phyloP scores from a whole-genome alignment of 2,113 vertebrate species.

The Mesembrinibis cayennensis region DNA sequence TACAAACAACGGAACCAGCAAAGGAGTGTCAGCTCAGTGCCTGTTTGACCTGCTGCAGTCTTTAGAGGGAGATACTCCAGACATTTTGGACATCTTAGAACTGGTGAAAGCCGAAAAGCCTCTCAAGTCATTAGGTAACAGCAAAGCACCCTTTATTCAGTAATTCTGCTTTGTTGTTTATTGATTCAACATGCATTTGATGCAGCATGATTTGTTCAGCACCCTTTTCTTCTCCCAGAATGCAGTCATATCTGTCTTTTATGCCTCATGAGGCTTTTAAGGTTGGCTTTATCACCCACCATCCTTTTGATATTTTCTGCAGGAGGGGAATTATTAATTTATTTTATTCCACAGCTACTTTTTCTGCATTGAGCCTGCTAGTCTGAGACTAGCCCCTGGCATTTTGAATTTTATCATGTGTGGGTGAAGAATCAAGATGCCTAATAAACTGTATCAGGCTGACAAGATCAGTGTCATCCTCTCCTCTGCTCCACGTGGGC shows the following conservation, averaged over 20 bases:
- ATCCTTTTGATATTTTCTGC: not conserved
- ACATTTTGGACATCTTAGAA: conserved; percentile 91
- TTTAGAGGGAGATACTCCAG: conserved; percentile 90
- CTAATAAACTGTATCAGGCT: not conserved
- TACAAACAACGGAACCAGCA: conserved; percentile 82
- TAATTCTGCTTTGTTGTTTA: not conserved
- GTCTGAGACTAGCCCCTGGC: not conserved
- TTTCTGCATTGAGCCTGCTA: not conserved
- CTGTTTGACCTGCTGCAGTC: conserved; percentile 95
- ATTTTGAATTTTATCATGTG: not conserved
- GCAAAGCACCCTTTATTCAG: not conserved
- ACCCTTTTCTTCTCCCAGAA: not conserved
- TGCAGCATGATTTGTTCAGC: not conserved
- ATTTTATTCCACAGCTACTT: not conserved
- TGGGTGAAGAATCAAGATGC: not conserved
- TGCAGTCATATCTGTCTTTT: not conserved
- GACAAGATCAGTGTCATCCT: not conserved
- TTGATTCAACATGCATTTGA: not conserved
- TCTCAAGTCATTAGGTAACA: conserved; percentile 92
- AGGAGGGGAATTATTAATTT: not conserved
- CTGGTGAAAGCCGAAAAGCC: conserved; percentile 97
- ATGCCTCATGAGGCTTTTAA: not conserved
- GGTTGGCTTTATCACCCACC: not conserved
- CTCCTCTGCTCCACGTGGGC: not conserved
- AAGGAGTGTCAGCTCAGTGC: conserved; percentile 96